These are phyloP conservation scores for Stenchaetothrips biformis DNA, from an alignment of 2,888 invertebrate species.

Conservation along the genomic window DNA sequence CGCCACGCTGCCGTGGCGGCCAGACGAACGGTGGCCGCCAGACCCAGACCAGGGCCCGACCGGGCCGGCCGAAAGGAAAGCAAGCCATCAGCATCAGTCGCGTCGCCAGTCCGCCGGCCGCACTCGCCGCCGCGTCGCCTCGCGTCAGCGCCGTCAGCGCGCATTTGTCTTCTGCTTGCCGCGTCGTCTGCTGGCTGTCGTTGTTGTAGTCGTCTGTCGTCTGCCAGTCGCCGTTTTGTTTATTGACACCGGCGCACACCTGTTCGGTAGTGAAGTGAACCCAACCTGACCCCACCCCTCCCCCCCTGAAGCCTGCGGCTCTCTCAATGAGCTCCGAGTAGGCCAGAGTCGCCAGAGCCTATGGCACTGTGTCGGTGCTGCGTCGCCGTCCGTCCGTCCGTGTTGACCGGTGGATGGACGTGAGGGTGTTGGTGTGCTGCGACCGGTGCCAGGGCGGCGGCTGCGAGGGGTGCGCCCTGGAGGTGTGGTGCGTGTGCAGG, in stretches of 20 bases:
- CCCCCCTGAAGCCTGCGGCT: not conserved
- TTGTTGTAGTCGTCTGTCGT: not conserved
- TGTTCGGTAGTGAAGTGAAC: not conserved
- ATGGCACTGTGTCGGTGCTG: no score
- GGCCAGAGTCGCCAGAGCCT: no score
- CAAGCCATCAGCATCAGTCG: not conserved
- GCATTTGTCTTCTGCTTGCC: not conserved
- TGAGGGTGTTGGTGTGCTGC: not conserved
- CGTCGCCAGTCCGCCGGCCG: not conserved
- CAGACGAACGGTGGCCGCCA: not conserved
- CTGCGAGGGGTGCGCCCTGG: no score
- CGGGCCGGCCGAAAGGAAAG: not conserved
- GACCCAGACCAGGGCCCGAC: not conserved
- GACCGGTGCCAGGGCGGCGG: not conserved
- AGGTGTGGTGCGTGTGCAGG: no score
- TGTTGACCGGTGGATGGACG: no score
- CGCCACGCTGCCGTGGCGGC: no score
- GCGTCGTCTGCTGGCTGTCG: not conserved
- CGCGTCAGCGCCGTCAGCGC: not conserved
- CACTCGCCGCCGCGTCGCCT: not conserved
- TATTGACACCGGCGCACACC: no score
- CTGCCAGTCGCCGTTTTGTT: not conserved
- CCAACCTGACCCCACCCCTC: not conserved
- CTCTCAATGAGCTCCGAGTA: no score
- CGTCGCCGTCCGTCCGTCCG: no score